Percentiles rank a stretch among this genome's conserved stretches.
Conservation (phyloP, 2,113 vertebrate genomes). For the Thamnaconus septentrionalis region DNA sequence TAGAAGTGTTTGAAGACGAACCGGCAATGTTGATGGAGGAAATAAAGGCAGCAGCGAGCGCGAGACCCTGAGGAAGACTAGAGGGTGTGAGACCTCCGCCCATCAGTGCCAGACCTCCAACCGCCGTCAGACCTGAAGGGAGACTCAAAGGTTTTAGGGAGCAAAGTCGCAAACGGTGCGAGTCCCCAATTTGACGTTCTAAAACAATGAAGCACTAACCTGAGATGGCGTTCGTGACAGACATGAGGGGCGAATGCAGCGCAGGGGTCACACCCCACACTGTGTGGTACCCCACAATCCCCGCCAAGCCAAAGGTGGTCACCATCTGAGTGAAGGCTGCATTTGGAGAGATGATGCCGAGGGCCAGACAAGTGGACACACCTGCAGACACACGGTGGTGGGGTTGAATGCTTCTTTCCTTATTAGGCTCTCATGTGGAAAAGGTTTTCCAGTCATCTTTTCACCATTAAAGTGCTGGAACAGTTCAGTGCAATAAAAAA, state of each 20-base stretch:
- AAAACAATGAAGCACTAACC: slow-evolving; percentile 70
- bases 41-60: slow-evolving; percentile 80
- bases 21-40: slow-evolving; percentile 83
- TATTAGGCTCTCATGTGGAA: too few relatives aligned
- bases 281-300: slow-evolving; percentile 96
- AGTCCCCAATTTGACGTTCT: background rate
- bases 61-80: slow-evolving; percentile 71
- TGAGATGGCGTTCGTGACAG: slow-evolving; percentile 97
- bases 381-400: slow-evolving; percentile 45
- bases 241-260: slow-evolving; percentile 97
- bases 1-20: slow-evolving; percentile 22
- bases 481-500: background rate
- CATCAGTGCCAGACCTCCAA: slow-evolving; percentile 82
- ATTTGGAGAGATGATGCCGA: slow-evolving; percentile 86
- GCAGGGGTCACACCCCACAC: slow-evolving; percentile 98
- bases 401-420: background rate
- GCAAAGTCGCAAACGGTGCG: too few relatives aligned
- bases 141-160: background rate
- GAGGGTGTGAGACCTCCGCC: slow-evolving; percentile 79
- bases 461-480: slow-evolving; percentile 5
- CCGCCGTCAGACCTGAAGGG: slow-evolving; percentile 77
- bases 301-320: slow-evolving; percentile 91
- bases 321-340: slow-evolving; percentile 94
- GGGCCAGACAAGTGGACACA: slow-evolving; percentile 78
- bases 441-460: background rate